These are phyloP conservation scores for Xenops minutus DNA, from an alignment of 2,797 vertebrate species.

Conservation along the genomic window DNA sequence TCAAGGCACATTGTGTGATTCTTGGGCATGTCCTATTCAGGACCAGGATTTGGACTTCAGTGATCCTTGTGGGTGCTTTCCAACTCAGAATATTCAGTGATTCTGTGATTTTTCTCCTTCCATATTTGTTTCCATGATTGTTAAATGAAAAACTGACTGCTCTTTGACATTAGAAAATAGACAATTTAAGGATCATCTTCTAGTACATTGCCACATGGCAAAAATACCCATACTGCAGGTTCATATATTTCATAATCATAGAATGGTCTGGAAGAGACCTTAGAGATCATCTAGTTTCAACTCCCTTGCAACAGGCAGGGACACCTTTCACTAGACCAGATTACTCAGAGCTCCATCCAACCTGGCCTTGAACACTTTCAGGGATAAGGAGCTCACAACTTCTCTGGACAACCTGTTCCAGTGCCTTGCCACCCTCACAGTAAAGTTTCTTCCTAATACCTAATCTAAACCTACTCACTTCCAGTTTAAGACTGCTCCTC, in stretches of 20 bases:
- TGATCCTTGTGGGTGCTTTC: background rate
- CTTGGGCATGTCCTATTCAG: background rate
- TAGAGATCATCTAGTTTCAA: background rate
- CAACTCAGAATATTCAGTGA: background rate
- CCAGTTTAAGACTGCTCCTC: background rate
- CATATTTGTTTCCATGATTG: background rate
- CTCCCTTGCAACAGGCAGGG: background rate
- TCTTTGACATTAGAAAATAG: background rate
- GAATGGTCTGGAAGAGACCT: background rate
- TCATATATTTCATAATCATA: background rate
- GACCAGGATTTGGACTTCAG: background rate
- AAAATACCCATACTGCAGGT: background rate
- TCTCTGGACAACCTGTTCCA: background rate
- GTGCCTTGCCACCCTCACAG: background rate
- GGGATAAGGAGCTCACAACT: background rate
- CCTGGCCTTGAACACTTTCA: background rate
- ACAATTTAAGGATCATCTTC: background rate
- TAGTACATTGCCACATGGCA: background rate
- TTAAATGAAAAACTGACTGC: background rate
- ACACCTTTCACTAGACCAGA: background rate
- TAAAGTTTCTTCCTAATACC: background rate
- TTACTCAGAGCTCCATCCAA: background rate
- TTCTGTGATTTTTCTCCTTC: background rate
- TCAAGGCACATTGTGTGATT: background rate
- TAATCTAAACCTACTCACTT: background rate